These are phyloP conservation scores for Decapterus maruadsi DNA, from an alignment of 2,797 vertebrate genomes.

Conservation along the genomic window DNA sequence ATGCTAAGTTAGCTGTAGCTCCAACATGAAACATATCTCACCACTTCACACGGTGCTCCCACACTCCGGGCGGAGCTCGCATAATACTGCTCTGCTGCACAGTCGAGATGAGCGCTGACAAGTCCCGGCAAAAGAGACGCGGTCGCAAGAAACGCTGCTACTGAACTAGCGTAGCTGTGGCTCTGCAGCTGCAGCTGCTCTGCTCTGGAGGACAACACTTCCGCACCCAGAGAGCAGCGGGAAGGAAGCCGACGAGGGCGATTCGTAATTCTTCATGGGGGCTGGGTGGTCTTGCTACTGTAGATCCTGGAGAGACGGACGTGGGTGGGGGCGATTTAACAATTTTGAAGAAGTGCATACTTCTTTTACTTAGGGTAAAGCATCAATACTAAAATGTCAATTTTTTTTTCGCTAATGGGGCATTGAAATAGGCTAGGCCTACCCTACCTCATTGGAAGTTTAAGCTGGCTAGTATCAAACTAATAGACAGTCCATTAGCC, in stretches of 20 bases:
- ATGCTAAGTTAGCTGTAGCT: slow-evolving; percentile 78
- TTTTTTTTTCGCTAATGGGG: too few relatives aligned
- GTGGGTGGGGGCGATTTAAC: too few relatives aligned
- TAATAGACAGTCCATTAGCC: too few relatives aligned
- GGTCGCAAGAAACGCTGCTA: slow-evolving; percentile 16
- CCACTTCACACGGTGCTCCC: slow-evolving; percentile 82
- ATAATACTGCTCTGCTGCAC: slow-evolving; percentile 71
- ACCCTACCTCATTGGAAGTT: too few relatives aligned
- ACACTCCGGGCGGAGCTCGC: slow-evolving; percentile 72
- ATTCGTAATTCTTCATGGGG: slow-evolving; percentile 30
- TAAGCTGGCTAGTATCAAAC: too few relatives aligned
- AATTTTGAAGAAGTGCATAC: neutral
- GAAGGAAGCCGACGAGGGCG: slow-evolving; percentile 77
- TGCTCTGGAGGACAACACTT: slow-evolving; percentile 77
- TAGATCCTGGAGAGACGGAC: neutral
- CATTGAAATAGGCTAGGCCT: too few relatives aligned
- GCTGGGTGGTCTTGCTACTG: neutral
- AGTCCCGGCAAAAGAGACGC: slow-evolving; percentile 27
- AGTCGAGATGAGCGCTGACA: slow-evolving; percentile 45
- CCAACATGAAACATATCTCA: slow-evolving; percentile 72
- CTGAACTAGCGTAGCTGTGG: slow-evolving; percentile 52
- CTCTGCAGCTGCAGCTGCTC: slow-evolving; percentile 56
- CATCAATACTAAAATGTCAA: neutral
- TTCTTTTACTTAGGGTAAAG: neutral
- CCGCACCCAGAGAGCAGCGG: slow-evolving; percentile 72